Percentiles rank a stretch among this genome's conserved stretches.
Conservation (phyloP, 64 coral and sea anemone genomes). For the Dendronephthya gigantea region DNA sequence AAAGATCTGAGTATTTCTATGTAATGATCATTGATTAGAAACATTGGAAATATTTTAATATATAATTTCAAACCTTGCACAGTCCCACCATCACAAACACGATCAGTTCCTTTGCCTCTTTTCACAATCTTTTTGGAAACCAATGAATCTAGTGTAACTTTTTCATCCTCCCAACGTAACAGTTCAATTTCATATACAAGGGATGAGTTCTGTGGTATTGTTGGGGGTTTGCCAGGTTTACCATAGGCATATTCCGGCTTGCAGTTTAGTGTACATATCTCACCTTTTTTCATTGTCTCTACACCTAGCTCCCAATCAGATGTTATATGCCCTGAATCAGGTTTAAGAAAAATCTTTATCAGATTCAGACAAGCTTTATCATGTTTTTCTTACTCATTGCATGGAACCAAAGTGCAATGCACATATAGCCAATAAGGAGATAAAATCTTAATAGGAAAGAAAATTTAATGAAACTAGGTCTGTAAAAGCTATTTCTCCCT, state of each 20-base stretch:
- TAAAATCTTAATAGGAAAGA: too few relatives aligned
- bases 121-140: constrained; percentile 30
- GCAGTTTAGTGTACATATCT: constrained; percentile 20
- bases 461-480: too few relatives aligned
- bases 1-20: too few relatives aligned
- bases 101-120: constrained; percentile 29
- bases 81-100: constrained; percentile 24
- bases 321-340: constrained; percentile 28
- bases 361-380: too few relatives aligned
- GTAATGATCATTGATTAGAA: too few relatives aligned
- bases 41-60: too few relatives aligned
- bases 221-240: constrained; percentile 15
- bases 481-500: too few relatives aligned
- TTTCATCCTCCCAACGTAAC: constrained; percentile 21
- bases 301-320: constrained; percentile 38
- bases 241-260: constrained; percentile 43
- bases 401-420: too few relatives aligned
- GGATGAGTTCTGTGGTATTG: constrained; percentile 28
- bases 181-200: constrained; percentile 43
- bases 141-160: constrained; percentile 31
- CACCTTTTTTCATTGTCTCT: constrained; percentile 18
- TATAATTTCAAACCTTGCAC: constrained; percentile 40
- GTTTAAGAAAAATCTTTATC: too few relatives aligned
- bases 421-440: too few relatives aligned
- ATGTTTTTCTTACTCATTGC: too few relatives aligned